Evolutionary conservation across 2,797 vertebrate species (phyloP), one percentile per base, ranked within the genome.

Genomic region (Sciaenops ocellatus): DNA sequence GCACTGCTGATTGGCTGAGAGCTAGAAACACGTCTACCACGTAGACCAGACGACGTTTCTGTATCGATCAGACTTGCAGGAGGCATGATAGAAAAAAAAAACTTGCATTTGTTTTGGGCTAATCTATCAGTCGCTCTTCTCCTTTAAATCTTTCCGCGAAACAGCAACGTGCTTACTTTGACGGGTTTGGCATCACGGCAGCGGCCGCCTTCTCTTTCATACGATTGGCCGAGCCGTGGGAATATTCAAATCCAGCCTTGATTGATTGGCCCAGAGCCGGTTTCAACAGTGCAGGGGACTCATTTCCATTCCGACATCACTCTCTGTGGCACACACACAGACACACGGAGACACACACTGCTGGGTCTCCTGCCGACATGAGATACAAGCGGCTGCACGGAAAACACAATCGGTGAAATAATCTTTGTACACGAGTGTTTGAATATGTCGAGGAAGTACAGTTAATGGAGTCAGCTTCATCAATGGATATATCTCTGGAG

Each of bases 181-280:
- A 94, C 87, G 85, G 86, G 57, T 24, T 30, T 30, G 69, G 74
- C 90, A 59, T 94, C 92, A 82, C 84, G 6, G n/a, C 69, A 61
- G 57, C 57, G 75, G 77, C 94, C 92, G 90, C 95, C 95, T 77
- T 50, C 83, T 24, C 68, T 55, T 1, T 20, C 70, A 22, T 0
- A 0, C 26, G 84, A 95, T 95, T 95, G 94, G 95, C 56, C 56
- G 66, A 89, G 62, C 50, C 89, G 80, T 91, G 92, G 93, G 92
- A 93, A 93, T 94, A 94, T 93, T 92, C 90, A 91, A 93, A 92
- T 87, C 0, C 4, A 4, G 79, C 72, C 85, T 71, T 89, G 85
- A 82, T 86, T 92, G 94, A 95, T 95, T 95, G 95, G 95, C 80
- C 83, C 65, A 82, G 71, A 84, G 76, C 88, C 90, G 93, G 93